Evolutionary conservation across 2,888 invertebrate genomes (phyloP).

Genomic region (Zootermopsis nevadensis): DNA sequence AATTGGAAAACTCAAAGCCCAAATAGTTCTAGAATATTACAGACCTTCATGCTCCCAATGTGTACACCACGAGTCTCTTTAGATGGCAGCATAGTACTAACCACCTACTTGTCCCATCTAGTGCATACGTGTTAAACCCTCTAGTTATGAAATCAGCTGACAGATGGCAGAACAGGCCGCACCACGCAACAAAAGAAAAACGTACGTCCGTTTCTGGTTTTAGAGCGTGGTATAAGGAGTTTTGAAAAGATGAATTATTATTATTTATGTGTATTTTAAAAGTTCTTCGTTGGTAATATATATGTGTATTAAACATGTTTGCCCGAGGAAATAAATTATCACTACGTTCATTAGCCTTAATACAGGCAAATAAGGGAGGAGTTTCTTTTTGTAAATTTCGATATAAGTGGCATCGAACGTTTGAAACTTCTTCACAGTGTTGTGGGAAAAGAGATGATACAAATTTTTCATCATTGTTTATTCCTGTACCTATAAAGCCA

Average conservation of each 20-base stretch:
- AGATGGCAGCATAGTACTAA: neutral
- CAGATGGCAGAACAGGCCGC: too few species aligned
- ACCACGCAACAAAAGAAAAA: too few species aligned
- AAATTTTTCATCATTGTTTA: conserved; percentile 74
- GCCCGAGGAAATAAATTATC: conserved; percentile 16
- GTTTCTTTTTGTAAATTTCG: neutral
- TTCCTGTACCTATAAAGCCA: conserved; percentile 80
- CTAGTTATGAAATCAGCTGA: too few species aligned
- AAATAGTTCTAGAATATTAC: too few species aligned
- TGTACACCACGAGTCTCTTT: neutral
- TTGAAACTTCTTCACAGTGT: conserved; percentile 29
- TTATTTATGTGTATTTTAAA: neutral
- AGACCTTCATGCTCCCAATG: too few species aligned
- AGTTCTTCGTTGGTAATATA: neutral
- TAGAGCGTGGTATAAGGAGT: neutral
- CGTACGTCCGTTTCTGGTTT: neutral
- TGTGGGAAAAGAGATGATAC: conserved; percentile 63
- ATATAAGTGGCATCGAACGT: neutral
- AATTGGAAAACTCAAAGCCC: too few species aligned
- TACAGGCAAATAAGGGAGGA: neutral
- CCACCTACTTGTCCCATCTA: neutral
- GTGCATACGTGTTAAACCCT: too few species aligned
- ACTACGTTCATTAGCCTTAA: neutral
- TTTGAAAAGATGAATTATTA: neutral
- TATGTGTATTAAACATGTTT: conserved; percentile 10